Conservation (phyloP, 2,888 invertebrate genomes). For the Holacanthella duospinosa region DNA sequence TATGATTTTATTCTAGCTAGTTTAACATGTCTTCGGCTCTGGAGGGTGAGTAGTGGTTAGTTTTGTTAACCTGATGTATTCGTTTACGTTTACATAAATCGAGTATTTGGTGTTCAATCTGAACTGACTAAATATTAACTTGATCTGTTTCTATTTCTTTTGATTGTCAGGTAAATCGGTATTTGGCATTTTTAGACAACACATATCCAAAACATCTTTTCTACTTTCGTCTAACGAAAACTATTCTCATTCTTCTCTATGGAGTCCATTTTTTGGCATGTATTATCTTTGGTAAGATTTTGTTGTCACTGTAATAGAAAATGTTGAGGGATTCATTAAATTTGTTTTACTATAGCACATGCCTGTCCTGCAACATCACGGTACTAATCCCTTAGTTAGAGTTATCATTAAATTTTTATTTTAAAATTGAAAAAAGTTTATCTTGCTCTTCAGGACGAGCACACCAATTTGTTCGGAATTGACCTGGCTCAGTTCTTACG, state of each 20-base stretch:
- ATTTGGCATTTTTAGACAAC: constrained; percentile 28
- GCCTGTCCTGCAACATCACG: neutral
- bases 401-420: neutral
- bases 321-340: neutral
- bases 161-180: constrained; percentile 30
- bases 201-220: constrained; percentile 24
- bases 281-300: constrained; percentile 22
- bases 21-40: constrained; percentile 16
- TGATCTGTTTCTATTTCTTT: too few relatives aligned
- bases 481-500: constrained; percentile 26
- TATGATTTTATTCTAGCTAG: neutral
- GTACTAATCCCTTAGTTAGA: neutral
- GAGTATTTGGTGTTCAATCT: too few relatives aligned
- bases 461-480: constrained; percentile 8
- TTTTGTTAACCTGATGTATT: neutral
- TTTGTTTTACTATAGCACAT: neutral
- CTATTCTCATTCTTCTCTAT: constrained; percentile 21
- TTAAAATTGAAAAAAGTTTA: neutral
- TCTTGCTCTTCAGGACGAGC: neutral
- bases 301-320: too few relatives aligned
- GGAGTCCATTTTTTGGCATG: constrained; percentile 32
- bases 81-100: too few relatives aligned
- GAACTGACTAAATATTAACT: too few relatives aligned
- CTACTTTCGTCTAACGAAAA: constrained; percentile 24
- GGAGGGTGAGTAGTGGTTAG: constrained; percentile 25